Evolutionary conservation across 92 coral and sea anemone genomes (phyloP), one percentile per base, ranked within the genome.

Genomic region (Micromussa lordhowensis): DNA sequence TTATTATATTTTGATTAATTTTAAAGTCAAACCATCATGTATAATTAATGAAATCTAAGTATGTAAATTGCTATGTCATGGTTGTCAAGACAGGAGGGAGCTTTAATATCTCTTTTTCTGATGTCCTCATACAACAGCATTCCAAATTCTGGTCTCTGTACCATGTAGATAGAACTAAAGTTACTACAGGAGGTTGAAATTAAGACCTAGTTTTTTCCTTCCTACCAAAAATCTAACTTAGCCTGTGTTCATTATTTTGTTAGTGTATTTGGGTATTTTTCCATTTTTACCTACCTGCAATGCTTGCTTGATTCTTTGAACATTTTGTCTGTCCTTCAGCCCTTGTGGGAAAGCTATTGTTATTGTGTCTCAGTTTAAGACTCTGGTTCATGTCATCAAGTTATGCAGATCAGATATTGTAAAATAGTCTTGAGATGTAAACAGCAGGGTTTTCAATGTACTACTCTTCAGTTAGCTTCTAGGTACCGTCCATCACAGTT

Each of bases 61-160:
- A 61, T 61, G 68, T 26, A 28, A 40, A 26, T 77, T 0, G 51
- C 51, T 44, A 13, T 44, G 51, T 44, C 51, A 1, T 48, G 34
- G 17, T 48, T 13, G 54, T 38, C 12, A 13, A 24, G 79, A 29
- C 58, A 77, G 36, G 6, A 44, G 16, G 19, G n/a, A 44, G 59
- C 32, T 24, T 15, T n/a, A 44, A 18, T 44, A 44, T 34, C 21
- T 30, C n/a, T 12, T 2, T 40, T n/a, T n/a, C 17, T 59, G 44
- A 79, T 30, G 21, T 54, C 69, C 18, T 28, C 44, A 7, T 30
- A 54, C 82, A 79, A 53, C 59, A 79, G 69, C 69, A 4, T 53
- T 21, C 83, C 32, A 7, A 0, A 31, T 31, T 26, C 30, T 29
- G 83, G 83, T 79, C 29, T 79, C 83, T 79, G 71, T 54, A 58